Conservation (phyloP, 1,140 invertebrate species). For the Drosophila sp. region DNA sequence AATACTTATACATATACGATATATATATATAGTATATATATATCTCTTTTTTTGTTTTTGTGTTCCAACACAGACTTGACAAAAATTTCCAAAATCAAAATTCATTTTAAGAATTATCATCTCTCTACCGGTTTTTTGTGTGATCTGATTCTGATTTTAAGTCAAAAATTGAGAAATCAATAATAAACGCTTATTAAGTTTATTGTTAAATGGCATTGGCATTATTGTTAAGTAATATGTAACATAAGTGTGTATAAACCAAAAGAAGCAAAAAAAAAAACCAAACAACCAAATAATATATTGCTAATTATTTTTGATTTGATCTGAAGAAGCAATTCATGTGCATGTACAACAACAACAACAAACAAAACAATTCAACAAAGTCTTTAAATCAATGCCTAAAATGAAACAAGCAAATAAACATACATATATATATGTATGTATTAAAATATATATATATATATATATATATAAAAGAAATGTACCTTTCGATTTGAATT, state of each 20-base stretch:
- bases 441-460: not conserved
- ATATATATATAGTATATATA: not conserved
- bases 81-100: slow-evolving; percentile 19
- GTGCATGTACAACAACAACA: too few species aligned
- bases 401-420: slow-evolving; percentile 18
- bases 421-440: slow-evolving; percentile 29
- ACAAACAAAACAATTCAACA: not conserved
- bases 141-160: slow-evolving; percentile 7
- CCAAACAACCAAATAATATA: not conserved
- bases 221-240: slow-evolving; percentile 34
- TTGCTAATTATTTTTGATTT: slow-evolving; percentile 37
- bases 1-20: slow-evolving; percentile 9
- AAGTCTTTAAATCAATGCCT: slow-evolving; percentile 31
- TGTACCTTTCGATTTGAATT: slow-evolving; percentile 32
- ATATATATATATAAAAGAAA: slow-evolving; percentile 27
- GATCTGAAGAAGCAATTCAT: slow-evolving; percentile 1
- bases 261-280: not conserved
- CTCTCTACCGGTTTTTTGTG: slow-evolving; percentile 7
- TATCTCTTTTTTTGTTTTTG: not conserved
- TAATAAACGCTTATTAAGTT: slow-evolving; percentile 31
- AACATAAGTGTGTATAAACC: slow-evolving; percentile 22
- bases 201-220: slow-evolving; percentile 31
- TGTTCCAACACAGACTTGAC: not conserved
- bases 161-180: slow-evolving; percentile 13
- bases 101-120: slow-evolving; percentile 15